Base-by-base conservation (phyloP, 2,113 vertebrate genomes). In the Otis tarda region DNA sequence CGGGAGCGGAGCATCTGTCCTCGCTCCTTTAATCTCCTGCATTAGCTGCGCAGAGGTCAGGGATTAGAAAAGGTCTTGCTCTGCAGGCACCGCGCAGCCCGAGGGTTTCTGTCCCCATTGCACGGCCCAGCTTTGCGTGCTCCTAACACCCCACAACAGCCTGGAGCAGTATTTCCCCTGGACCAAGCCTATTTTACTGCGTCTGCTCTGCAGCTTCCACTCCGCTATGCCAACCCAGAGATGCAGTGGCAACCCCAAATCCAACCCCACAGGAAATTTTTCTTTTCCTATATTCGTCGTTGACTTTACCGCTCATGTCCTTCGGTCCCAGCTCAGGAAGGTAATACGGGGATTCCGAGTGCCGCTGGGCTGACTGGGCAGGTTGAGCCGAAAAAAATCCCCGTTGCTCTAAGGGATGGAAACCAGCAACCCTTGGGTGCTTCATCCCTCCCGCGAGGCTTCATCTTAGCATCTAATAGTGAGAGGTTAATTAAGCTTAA, bases 351-450 rank as follows among this genome's bases (percentile, higher is more conserved):
- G 16, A 23, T 50, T 4, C 55, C 0, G 0, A n/a, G 22, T 23
- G 28, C 20, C 70, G 9, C 63, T 52, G 49, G 67, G 37, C 17
- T 73, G 59, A 47, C 35, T 19, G 31, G 47, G 49, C 5, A 76
- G 16, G 41, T 4, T 70, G 56, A 22, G 31, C 71, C 68, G 73
- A 43, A 28, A 60, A 93, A 89, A 52, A 35, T 56, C 50, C 60
- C 14, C 0, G 0, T n/a, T 77, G 7, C 19, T 86, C 37, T 68
- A 45, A 53, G 53, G 28, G 12, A 28, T 69, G 68, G 83, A 80
- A 91, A 69, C 9, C 0, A 0, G 22, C 20, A 59, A 4, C 5
- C 5, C 25, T 50, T 0, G 0, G 28, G 24, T 68, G 12, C 31
- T 64, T 35, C 5, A 1, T 37, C 50, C 45, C 25, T 74, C 59